Conservation (phyloP, 2,113 vertebrate species). For the Ammodramus savannarum region DNA sequence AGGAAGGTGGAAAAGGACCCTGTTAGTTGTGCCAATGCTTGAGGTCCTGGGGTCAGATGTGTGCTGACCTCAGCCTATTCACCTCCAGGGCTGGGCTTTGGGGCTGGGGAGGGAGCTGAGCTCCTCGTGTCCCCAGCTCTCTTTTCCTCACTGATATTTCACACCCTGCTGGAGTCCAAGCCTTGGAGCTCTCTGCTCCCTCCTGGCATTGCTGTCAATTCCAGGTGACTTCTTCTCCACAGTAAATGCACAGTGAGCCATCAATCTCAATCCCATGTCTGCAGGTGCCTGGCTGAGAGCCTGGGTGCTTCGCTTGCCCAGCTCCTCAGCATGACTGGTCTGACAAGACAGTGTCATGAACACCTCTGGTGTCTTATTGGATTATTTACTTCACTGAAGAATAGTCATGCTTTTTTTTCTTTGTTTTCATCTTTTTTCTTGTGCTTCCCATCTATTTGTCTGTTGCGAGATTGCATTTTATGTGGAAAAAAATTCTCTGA, state of each 20-base stretch:
- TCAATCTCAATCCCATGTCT: background rate
- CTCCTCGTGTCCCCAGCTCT: background rate
- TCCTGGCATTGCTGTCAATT: background rate
- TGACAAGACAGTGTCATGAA: background rate
- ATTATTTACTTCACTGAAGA: background rate
- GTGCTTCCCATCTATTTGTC: background rate
- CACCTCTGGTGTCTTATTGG: background rate
- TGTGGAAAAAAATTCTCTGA: background rate
- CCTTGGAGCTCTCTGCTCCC: background rate
- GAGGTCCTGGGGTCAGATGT: fast-evolving
- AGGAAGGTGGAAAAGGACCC: background rate
- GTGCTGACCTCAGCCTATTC: background rate
- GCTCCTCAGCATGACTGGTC: background rate
- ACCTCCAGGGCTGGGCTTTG: background rate
- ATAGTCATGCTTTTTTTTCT: background rate
- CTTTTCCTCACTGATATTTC: background rate
- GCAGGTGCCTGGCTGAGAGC: background rate
- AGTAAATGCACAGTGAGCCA: background rate
- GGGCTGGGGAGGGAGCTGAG: background rate
- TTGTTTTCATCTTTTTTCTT: background rate
- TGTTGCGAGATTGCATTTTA: background rate
- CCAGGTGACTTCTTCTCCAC: background rate
- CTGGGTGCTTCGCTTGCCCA: background rate
- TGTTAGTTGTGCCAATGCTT: background rate
- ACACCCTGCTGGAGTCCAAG: fast-evolving